Percentiles rank a stretch among this genome's conserved stretches.
These are phyloP conservation scores for Paraplagusia blochii DNA, from an alignment of 2,113 vertebrate genomes.

Conservation along the genomic window DNA sequence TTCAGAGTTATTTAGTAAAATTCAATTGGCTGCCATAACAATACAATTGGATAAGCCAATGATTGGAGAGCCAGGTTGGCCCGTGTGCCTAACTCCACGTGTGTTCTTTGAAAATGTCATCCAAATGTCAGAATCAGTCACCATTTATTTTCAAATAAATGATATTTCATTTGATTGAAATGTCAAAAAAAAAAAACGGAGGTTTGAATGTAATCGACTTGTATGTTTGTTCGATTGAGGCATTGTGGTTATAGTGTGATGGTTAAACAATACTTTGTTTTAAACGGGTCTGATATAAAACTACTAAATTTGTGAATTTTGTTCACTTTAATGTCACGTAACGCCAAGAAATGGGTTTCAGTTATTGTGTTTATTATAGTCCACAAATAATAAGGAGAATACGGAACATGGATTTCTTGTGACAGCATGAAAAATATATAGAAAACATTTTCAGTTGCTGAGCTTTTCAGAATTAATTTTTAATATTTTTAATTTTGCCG, in stretches of 20 bases:
- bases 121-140: constrained; percentile 58
- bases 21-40: constrained; percentile 10
- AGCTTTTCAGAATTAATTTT: no score
- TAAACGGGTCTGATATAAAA: no score
- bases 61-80: constrained; percentile 13
- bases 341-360: no score
- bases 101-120: constrained; percentile 54
- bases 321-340: no score
- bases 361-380: no score
- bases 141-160: constrained; percentile 31
- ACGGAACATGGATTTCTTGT: no score
- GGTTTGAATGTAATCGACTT: not conserved
- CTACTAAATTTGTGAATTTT: no score
- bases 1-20: constrained; percentile 9
- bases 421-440: no score
- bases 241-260: not conserved
- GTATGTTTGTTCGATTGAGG: not conserved
- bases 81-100: not conserved
- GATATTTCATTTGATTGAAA: constrained; percentile 22
- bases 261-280: not conserved
- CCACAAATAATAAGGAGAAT: no score
- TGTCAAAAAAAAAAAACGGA: constrained; percentile 34
- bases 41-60: constrained; percentile 26
- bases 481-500: no score
- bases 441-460: no score